Evolutionary conservation across 2,888 invertebrate genomes (phyloP).

Genomic region (Aspidapion aeneum): DNA sequence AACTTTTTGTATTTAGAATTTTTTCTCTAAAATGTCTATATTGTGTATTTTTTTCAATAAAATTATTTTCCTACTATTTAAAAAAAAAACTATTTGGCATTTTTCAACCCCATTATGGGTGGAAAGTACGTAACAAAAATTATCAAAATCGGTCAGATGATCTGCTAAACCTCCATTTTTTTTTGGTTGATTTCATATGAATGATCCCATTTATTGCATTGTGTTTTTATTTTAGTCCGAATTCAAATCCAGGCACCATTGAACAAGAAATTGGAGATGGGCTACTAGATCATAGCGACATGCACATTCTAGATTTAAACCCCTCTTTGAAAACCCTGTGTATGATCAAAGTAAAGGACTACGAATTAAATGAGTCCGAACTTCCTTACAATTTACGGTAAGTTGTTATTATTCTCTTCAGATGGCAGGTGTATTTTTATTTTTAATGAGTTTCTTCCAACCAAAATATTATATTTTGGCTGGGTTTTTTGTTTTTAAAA

Average conservation of each 20-base stretch:
- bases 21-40: too few species aligned
- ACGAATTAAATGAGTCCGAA: conserved; percentile 59
- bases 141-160: too few species aligned
- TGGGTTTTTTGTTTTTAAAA: conserved; percentile 1
- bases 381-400: conserved; percentile 65
- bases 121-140: too few species aligned
- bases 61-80: neutral
- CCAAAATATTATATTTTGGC: conserved; percentile 7
- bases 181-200: too few species aligned
- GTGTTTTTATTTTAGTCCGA: conserved; percentile 30
- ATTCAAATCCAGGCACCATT: conserved; percentile 12
- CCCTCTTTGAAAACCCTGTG: conserved; percentile 72
- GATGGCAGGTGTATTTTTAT: too few species aligned
- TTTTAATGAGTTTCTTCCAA: too few species aligned
- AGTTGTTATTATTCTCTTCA: too few species aligned
- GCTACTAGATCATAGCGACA: conserved; percentile 78
- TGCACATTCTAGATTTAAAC: conserved; percentile 76
- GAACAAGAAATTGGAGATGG: conserved; percentile 36
- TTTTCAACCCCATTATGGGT: too few species aligned
- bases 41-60: too few species aligned
- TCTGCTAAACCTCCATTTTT: too few species aligned
- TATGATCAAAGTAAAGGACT: conserved; percentile 61
- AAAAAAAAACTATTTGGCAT: too few species aligned
- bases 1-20: neutral
- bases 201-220: too few species aligned